Conservation (phyloP, 2,888 invertebrate species). For the Agriopis leucophaearia region DNA sequence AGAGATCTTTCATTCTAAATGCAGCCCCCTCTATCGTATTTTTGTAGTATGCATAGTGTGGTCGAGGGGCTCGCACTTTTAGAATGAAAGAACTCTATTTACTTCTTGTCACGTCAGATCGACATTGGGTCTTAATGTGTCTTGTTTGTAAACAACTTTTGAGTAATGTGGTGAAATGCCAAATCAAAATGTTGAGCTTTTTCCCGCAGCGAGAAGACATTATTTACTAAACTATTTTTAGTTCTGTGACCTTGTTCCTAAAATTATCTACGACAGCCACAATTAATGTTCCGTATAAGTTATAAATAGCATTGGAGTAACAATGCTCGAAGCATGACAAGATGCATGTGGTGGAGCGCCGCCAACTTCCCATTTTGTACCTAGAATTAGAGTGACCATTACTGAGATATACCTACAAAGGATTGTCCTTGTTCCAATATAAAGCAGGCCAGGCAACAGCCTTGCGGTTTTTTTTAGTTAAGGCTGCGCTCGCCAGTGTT, state of each 20-base stretch:
- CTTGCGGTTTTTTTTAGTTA: too few species aligned
- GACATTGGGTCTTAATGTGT: background rate
- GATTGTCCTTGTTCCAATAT: background rate
- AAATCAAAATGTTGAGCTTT: slow-evolving; percentile 1
- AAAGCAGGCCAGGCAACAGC: background rate
- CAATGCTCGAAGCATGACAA: slow-evolving; percentile 65
- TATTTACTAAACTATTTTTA: background rate
- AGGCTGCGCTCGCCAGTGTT: too few species aligned
- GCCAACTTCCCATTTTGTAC: slow-evolving; percentile 63
- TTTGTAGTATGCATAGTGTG: too few species aligned
- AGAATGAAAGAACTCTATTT: too few species aligned
- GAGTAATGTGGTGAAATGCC: background rate
- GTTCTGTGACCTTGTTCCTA: slow-evolving; percentile 15
- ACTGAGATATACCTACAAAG: background rate
- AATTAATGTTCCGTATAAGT: slow-evolving; percentile 50
- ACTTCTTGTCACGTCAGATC: too few species aligned
- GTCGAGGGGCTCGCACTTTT: too few species aligned
- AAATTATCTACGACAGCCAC: slow-evolving; percentile 42
- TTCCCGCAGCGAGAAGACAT: background rate
- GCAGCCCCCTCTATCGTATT: too few species aligned
- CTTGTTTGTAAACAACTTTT: slow-evolving; percentile 6
- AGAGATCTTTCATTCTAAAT: too few species aligned
- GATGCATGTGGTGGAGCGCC: slow-evolving; percentile 70
- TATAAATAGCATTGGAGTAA: slow-evolving; percentile 78
- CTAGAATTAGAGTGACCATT: slow-evolving; percentile 9